Percentiles rank a stretch among this genome's conserved stretches.
Conservation (phyloP, 2,113 vertebrate genomes). For the Pheucticus melanocephalus region DNA sequence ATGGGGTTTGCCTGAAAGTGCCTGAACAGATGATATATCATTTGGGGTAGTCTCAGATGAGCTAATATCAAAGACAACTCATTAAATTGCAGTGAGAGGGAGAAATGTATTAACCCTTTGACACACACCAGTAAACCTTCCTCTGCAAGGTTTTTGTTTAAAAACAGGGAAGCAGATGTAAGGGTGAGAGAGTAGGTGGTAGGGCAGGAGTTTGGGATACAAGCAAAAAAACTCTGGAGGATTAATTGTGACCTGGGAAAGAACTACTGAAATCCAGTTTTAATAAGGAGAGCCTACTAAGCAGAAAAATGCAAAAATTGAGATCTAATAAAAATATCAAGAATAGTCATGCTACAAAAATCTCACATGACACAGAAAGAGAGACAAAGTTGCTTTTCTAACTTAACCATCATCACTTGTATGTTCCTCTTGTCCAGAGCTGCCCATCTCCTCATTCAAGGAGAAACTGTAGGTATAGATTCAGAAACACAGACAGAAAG, state of each 20-base stretch:
- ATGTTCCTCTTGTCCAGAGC: neutral
- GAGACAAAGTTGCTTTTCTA: neutral
- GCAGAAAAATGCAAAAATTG: neutral
- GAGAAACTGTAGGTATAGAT: neutral
- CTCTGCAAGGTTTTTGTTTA: neutral
- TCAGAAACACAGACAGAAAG: neutral
- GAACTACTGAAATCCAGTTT: neutral
- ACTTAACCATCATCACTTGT: neutral
- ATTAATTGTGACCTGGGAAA: neutral
- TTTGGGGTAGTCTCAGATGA: conserved; percentile 1
- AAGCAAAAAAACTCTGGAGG: neutral
- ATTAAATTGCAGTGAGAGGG: neutral
- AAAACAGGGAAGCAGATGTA: neutral
- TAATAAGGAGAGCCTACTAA: neutral
- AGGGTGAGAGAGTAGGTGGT: neutral
- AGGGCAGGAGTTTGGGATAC: neutral
- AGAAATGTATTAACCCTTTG: neutral
- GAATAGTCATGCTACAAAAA: neutral
- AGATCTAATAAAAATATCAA: neutral
- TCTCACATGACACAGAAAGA: neutral
- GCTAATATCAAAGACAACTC: neutral
- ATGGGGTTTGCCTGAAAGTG: neutral
- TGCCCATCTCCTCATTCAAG: neutral
- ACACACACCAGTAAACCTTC: neutral
- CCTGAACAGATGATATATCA: conserved; percentile 17